Conservation (phyloP, 2,888 invertebrate species). For the Rapana venosa region DNA sequence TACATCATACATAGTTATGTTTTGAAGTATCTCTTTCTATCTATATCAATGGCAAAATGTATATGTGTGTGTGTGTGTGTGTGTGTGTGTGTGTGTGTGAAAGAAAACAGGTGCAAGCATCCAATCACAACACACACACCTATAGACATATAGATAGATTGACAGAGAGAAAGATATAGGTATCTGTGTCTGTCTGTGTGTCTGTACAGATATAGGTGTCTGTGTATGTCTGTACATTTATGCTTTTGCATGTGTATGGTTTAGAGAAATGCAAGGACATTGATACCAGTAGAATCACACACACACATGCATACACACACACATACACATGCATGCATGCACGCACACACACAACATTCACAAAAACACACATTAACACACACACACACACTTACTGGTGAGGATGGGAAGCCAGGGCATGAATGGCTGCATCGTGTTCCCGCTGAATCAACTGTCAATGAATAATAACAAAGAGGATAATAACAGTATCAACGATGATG, state of each 20-base stretch:
- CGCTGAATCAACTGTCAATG: slow-evolving; percentile 70
- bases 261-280: not conserved
- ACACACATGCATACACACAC: not conserved
- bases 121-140: too few species aligned
- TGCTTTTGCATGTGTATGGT: too few species aligned
- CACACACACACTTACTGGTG: slow-evolving; percentile 62
- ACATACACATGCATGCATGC: not conserved
- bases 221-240: too few species aligned
- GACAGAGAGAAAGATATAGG: not conserved
- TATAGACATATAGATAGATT: too few species aligned
- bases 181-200: too few species aligned
- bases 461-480: not conserved
- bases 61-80: not conserved
- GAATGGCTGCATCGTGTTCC: slow-evolving; percentile 77
- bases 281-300: not conserved
- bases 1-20: too few species aligned
- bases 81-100: not conserved
- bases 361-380: not conserved
- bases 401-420: slow-evolving; percentile 75
- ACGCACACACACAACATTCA: slow-evolving; percentile 15
- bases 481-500: too few species aligned
- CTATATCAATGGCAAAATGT: not conserved
- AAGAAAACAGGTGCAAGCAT: not conserved
- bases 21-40: too few species aligned
- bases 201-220: too few species aligned